Evolutionary conservation across 2,113 vertebrate species (phyloP), one percentile per base, ranked within the genome.

Genomic region (Micronycteris hirsuta): DNA sequence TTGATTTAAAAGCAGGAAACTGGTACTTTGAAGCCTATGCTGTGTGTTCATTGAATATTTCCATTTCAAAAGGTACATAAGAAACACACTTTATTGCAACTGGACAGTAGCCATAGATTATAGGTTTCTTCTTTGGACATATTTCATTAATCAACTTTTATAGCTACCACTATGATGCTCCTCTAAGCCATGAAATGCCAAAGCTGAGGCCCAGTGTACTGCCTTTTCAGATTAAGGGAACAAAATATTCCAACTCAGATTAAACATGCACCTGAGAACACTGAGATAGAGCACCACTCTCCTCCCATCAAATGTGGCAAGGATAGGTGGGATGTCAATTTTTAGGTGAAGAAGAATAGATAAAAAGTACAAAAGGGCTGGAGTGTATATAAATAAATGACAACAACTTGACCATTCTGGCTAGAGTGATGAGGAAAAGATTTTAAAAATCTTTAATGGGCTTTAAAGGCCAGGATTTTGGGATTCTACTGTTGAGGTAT

Each of bases 141-240:
- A 85, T 78, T 88, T 91, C 13, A 68, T 52, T 86, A n/a, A 93
- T 52, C 41, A 82, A 10, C 67, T 77, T 89, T 78, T 86, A 94
- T 65, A 22, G 45, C 63, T 74, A 86, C 54, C 52, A 77, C 16
- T n/a, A 4, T 81, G 86, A 90, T 70, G 76, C 28, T 86, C 38
- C 31, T 65, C 33, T 85, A 61, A 56, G 80, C 11, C 56, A 93
- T 74, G 89, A 80, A 92, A 92, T 52, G n/a, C 38, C 33, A 94
- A 80, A 92, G 38, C n/a, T 86, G 85, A 93, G 61, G 56, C 5
- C 56, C 89, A 85, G 20, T 89, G 26, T 83, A 52, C 0, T 49
- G 31, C 54, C 84, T 88, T 94, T 70, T 83, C 58, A 88, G 19
- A 85, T 10, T 65, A 71, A 85, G 33, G 36, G 22, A 63, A 67